These are phyloP conservation scores for Mesoclemmys tuberculata DNA, from an alignment of 2,113 vertebrate genomes.

Conservation along the genomic window DNA sequence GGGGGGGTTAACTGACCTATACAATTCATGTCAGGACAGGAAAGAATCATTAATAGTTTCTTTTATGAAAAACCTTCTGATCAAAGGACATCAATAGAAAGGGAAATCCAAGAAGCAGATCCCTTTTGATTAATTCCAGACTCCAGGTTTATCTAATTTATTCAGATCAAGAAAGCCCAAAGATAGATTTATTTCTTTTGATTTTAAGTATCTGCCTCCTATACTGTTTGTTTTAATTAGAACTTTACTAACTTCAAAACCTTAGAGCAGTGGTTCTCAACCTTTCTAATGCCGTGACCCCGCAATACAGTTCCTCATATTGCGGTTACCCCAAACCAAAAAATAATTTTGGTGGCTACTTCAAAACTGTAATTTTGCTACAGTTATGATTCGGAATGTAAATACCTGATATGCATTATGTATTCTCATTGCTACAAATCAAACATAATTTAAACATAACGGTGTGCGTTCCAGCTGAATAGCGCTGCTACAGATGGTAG, in stretches of 20 bases:
- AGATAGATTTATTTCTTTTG: not conserved
- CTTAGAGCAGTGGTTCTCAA: too few relatives aligned
- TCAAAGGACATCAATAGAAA: not conserved
- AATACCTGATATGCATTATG: too few relatives aligned
- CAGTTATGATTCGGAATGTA: too few relatives aligned
- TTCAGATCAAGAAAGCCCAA: not conserved
- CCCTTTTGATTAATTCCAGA: not conserved
- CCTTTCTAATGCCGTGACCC: too few relatives aligned
- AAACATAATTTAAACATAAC: too few relatives aligned
- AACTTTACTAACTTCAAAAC: not conserved
- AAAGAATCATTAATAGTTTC: not conserved
- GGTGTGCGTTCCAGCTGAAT: too few relatives aligned
- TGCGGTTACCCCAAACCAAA: too few relatives aligned
- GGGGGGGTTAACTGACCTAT: not conserved
- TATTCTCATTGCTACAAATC: too few relatives aligned
- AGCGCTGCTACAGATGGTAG: too few relatives aligned
- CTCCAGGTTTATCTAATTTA: not conserved
- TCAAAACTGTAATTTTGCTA: too few relatives aligned
- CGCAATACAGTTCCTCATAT: too few relatives aligned
- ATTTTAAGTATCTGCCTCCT: not conserved
- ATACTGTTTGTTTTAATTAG: not conserved
- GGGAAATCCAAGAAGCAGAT: not conserved
- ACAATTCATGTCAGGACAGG: not conserved
- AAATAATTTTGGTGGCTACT: too few relatives aligned
- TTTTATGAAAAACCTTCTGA: not conserved